These are phyloP conservation scores for Aplocera efformata DNA, from an alignment of 2,888 invertebrate genomes.

Conservation along the genomic window DNA sequence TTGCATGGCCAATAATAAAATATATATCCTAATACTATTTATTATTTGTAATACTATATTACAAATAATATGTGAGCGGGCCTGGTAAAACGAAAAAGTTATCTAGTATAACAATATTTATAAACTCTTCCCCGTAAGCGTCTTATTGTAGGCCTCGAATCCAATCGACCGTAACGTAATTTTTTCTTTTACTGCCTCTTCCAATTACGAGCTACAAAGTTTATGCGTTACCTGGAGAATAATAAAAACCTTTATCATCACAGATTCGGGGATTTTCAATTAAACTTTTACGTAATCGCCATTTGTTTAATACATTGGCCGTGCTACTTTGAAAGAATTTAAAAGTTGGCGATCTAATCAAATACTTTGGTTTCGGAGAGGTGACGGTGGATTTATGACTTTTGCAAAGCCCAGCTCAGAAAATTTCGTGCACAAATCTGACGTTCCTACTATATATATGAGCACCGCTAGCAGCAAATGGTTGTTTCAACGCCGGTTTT, in stretches of 20 bases:
- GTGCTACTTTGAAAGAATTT: constrained; percentile 40
- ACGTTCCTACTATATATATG: too few relatives aligned
- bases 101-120: too few relatives aligned
- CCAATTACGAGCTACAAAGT: constrained; percentile 45
- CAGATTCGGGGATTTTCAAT: constrained; percentile 55
- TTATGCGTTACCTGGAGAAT: constrained; percentile 49
- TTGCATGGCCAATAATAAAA: too few relatives aligned
- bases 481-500: too few relatives aligned
- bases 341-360: constrained; percentile 49
- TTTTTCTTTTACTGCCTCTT: constrained; percentile 41
- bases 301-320: constrained; percentile 48
- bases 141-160: not conserved
- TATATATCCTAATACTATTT: too few relatives aligned
- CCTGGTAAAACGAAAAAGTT: too few relatives aligned
- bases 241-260: constrained; percentile 55
- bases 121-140: constrained; percentile 1
- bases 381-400: constrained; percentile 29
- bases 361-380: constrained; percentile 38
- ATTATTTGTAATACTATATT: too few relatives aligned
- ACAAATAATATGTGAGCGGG: too few relatives aligned
- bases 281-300: constrained; percentile 56
- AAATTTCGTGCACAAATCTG: too few relatives aligned
- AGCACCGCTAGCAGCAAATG: too few relatives aligned
- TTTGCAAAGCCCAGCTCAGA: constrained; percentile 3
- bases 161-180: constrained; percentile 28